Percentiles rank a stretch among this genome's conserved stretches.
These are phyloP conservation scores for Drosophila falleni DNA, from an alignment of 2,888 invertebrate species.

Conservation along the genomic window DNA sequence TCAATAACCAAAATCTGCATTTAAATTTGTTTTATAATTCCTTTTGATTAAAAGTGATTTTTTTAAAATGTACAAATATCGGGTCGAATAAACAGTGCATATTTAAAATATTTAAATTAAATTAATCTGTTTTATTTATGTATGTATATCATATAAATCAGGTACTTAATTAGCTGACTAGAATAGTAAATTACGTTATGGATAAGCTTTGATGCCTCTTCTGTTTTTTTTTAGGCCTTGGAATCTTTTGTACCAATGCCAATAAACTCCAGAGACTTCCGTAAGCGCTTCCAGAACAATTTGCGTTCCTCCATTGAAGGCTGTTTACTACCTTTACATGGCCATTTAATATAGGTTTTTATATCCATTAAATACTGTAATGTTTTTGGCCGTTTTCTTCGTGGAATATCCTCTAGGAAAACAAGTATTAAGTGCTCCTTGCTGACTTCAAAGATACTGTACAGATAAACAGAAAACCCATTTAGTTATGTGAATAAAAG, in stretches of 20 bases:
- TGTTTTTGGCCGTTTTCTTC: constrained; percentile 87
- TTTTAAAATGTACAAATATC: not conserved
- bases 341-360: constrained; percentile 90
- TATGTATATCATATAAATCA: constrained; percentile 51
- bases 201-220: not conserved
- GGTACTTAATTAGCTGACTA: constrained; percentile 70
- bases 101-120: not conserved
- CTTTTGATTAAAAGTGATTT: not conserved
- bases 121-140: not conserved
- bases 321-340: constrained; percentile 74
- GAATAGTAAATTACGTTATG: constrained; percentile 32
- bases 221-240: constrained; percentile 29
- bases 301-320: constrained; percentile 81
- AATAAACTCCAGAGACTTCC: constrained; percentile 77
- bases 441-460: constrained; percentile 87
- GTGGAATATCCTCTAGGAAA: constrained; percentile 89
- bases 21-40: not conserved
- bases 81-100: not conserved
- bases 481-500: not conserved
- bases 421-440: constrained; percentile 88
- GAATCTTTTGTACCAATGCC: constrained; percentile 56
- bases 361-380: constrained; percentile 89
- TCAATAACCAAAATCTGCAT: no score
- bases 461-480: not conserved
- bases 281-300: constrained; percentile 84